A percentile compares a stretch with the other conserved stretches of the same genome.
Evolutionary conservation across 2,797 vertebrate species (phyloP).

Genomic region (Chromobotia macracanthus): DNA sequence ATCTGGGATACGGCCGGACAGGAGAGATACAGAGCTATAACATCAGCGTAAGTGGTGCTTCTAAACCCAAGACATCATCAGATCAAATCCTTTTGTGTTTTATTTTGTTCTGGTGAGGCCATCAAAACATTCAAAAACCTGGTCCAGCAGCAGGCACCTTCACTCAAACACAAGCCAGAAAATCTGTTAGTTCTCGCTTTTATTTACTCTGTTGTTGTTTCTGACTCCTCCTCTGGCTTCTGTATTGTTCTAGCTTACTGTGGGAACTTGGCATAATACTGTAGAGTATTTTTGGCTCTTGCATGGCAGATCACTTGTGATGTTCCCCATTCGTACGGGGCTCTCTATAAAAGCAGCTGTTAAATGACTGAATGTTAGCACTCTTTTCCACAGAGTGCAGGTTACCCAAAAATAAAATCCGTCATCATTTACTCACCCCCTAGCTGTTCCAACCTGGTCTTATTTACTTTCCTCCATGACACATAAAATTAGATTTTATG

Average conservation of each 20-base stretch:
- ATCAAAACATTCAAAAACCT: too few relatives aligned
- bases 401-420: neutral
- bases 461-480: neutral
- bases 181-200: too few relatives aligned
- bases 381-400: neutral
- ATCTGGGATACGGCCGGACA: constrained; percentile 87
- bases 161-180: too few relatives aligned
- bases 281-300: neutral
- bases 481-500: neutral
- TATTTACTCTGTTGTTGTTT: too few relatives aligned
- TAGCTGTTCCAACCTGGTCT: neutral
- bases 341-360: neutral
- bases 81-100: too few relatives aligned
- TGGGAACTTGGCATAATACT: too few relatives aligned
- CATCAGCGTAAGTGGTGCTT: constrained; percentile 80
- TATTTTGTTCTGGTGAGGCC: too few relatives aligned
- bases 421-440: too few relatives aligned
- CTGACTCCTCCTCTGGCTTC: too few relatives aligned
- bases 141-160: too few relatives aligned
- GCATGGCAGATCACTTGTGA: neutral
- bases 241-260: neutral
- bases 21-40: constrained; percentile 88
- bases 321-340: neutral
- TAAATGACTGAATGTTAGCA: neutral
- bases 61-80: neutral